Evolutionary conservation across 2,797 vertebrate genomes (phyloP).

Genomic region (Myioborus miniatus): DNA sequence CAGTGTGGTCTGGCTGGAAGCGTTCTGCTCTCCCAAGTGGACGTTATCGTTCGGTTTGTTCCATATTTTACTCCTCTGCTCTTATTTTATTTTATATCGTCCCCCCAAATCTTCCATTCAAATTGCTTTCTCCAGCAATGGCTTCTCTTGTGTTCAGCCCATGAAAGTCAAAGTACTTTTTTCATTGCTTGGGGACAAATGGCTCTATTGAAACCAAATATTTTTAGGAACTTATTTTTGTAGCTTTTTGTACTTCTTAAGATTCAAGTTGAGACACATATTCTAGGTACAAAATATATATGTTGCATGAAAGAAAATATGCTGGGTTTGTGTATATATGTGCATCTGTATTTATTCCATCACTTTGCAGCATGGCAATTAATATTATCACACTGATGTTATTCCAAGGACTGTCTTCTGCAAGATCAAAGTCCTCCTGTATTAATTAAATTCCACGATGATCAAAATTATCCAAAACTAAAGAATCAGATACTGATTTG

Average conservation of each 20-base stretch:
- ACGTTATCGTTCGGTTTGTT: conserved; percentile 51
- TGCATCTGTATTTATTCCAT: not conserved
- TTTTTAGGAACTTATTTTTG: not conserved
- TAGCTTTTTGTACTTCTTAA: not conserved
- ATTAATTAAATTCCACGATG: not conserved
- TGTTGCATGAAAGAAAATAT: not conserved
- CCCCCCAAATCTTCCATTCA: conserved; percentile 6
- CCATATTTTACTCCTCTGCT: conserved; percentile 46
- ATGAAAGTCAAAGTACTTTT: not conserved
- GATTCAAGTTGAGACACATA: not conserved
- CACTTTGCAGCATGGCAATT: not conserved
- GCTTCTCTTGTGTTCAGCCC: not conserved
- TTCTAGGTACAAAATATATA: not conserved
- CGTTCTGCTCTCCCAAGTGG: conserved; percentile 21
- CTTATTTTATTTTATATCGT: conserved; percentile 19
- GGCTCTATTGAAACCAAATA: not conserved
- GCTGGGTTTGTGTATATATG: not conserved
- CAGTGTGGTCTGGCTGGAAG: conserved; percentile 71
- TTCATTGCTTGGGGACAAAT: not conserved
- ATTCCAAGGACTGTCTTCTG: not conserved
- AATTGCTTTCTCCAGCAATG: not conserved
- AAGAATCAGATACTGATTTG: not conserved
- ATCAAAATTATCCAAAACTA: not conserved
- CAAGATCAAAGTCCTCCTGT: not conserved
- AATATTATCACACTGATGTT: not conserved